Base-by-base conservation (phyloP, 2,113 vertebrate species). In the Polyodon spathula region DNA sequence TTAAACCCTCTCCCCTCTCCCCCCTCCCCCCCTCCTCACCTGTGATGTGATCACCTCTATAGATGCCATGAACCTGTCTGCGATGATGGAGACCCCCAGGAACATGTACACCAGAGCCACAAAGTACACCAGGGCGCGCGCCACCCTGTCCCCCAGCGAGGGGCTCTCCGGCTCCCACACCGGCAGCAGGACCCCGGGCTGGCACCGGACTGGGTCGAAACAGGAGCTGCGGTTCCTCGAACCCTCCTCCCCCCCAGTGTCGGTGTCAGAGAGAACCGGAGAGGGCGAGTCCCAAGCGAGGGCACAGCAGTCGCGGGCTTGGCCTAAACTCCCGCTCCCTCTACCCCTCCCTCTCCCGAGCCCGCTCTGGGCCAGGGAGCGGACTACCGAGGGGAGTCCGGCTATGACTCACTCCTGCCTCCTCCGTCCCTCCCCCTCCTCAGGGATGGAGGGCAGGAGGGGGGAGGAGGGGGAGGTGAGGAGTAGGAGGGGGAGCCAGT, bases 41-140 rank as follows among this genome's bases (percentile, higher is more conserved):
- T 97, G 94, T 3, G 95, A 97, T 0, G 95, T 98, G 83, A 98
- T 98, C 55, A 98, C 95, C 80, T 98, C 95, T 6, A 98, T 98
- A 73, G 95, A 97, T 0, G 95, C 91, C 95, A 98, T 98, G 86
- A 98, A 98, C 74, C 95, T 92, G 74, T 98, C 95, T 0, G 95
- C 95, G 2, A 98, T 91, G 86, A 97, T 98, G 73, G 95, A 98
- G 58, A 98, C 95, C 0, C 95, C 95, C 76, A 97, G 72, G 81
- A 98, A 98, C 89, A 97, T 91, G 82, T 97, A 98, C 80, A 97
- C 92, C 83, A 98, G 93, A 0, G 86, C 92, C 63, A 90, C 81
- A 4, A 98, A 98, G 83, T 98, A 98, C 66, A 98, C 81, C 16
- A 93, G 76, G 0, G 95, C 92, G 0, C 94, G 69, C 0, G 88